Evolutionary conservation across 1,140 invertebrate genomes (phyloP), one percentile per base, ranked within the genome.

Genomic region (Brachionus sp.): DNA sequence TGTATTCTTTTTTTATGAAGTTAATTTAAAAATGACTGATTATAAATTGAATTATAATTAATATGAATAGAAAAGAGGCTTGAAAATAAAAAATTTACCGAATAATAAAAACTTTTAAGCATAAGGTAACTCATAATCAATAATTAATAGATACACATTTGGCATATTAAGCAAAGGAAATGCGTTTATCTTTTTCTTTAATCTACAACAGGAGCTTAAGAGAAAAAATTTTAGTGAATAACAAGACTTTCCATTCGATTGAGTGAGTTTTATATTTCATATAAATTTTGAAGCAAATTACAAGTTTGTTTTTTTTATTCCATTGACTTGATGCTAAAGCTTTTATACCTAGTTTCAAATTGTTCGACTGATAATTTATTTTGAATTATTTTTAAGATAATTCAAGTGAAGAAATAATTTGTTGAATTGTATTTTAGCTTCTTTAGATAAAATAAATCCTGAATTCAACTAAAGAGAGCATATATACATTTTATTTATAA

Each of bases 361-460:
- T 70, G 29, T n/a, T 70, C 16, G 35, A 39, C 35, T 70, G 66
- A 39, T 70, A 70, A 70, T 37, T 70, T 70, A 37, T 37, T 70
- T 70, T 70, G 35, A 70, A 70, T 70, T 70, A 70, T 70, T 70
- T 66, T 66, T 37, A 70, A 70, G 66, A 70, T 70, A 70, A 70
- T 70, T 70, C 66, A 70, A 70, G 66, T 70, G 66, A 70, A 70
- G 66, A 70, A 70, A 70, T 37, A 57, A 57, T 57, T 57, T 57
- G 50, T 57, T 57, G 16, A 57, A 19, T 57, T 57, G 50, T 9
- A 23, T 57, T 57, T 57, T 25, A 57, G 19, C 16, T 57, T 3
- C 50, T 57, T 57, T 57, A 57, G 50, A 57, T 42, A 42, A 42
- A 13, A 42, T 57, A 57, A 57, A 57, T 57, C 16, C 50, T 57